Percentiles rank a stretch among this genome's conserved stretches.
These are phyloP conservation scores for Mythimna loreyi DNA, from an alignment of 2,888 invertebrate genomes.

Conservation along the genomic window DNA sequence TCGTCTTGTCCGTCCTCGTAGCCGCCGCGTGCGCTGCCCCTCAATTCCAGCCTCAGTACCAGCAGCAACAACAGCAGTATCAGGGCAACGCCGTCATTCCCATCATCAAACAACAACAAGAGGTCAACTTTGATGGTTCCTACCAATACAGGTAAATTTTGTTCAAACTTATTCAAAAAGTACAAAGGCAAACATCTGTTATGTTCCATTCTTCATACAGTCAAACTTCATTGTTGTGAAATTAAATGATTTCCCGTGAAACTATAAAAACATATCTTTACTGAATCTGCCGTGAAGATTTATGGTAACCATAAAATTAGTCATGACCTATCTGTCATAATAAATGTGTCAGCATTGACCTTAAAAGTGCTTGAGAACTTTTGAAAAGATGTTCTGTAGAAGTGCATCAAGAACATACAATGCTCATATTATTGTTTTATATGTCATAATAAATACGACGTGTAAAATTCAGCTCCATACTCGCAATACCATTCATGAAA, in stretches of 20 bases:
- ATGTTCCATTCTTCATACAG: constrained; percentile 26
- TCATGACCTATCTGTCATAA: constrained; percentile 24
- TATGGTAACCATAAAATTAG: constrained; percentile 31
- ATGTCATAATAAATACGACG: not conserved
- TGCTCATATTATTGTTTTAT: constrained; percentile 3
- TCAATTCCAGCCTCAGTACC: constrained; percentile 74
- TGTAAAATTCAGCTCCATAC: not conserved
- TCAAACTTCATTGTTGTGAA: constrained; percentile 36
- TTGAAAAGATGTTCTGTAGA: constrained; percentile 23
- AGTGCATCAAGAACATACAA: constrained; percentile 1
- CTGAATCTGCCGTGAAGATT: constrained; percentile 37
- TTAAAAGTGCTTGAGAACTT: constrained; percentile 21
- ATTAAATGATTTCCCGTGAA: constrained; percentile 30
- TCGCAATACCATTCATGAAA: not conserved
- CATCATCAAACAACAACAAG: constrained; percentile 91
- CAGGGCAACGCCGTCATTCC: constrained; percentile 85
- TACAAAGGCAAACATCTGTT: constrained; percentile 15
- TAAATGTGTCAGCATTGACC: constrained; percentile 41
- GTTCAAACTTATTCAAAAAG: constrained; percentile 5
- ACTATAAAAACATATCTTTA: constrained; percentile 38
- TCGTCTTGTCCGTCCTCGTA: constrained; percentile 80
- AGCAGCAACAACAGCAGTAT: constrained; percentile 75
- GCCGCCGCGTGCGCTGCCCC: constrained; percentile 83
- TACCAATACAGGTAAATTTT: constrained; percentile 91
- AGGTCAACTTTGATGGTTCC: constrained; percentile 90